Evolutionary conservation across 2,888 invertebrate genomes (phyloP), one percentile per base, ranked within the genome.

Genomic region (Lepidochrysops patricia): DNA sequence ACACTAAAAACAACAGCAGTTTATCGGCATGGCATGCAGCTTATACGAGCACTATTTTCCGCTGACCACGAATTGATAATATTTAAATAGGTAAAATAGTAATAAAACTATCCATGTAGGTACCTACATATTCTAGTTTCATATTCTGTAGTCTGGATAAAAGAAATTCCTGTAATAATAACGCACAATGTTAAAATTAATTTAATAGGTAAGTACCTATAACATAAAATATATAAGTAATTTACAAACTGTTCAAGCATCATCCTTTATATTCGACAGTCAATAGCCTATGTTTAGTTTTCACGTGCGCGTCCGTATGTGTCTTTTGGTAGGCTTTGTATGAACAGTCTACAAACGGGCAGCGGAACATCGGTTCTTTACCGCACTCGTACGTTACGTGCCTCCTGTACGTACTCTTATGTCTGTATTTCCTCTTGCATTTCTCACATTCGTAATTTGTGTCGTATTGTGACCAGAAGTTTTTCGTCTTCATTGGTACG

Each of bases 381-480:
- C 92, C 92, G 70, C 93, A 93, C 71, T 93, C 93, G 68, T 91
- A 91, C 48, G 92, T 93, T 58, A 93, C 82, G 74, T 95, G 95
- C 70, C 94, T 91, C 72, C 92, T 90, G 70, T 95, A 91, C 25
- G 94, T 93, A 69, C 93, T 93, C 80, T 93, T 93, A 83, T 93
- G 93, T 67, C 93, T 92, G 80, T 95, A 95, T 70, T 92, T 92
- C 76, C 94, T 91, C 73, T 92, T 91, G 77, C 95, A 95, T 67
- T 91, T 91, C 64, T 91, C 90, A 75, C 94, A 92, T 68, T 91
- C 89, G 63, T 80, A 89, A 60, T 80, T 79, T 74, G 82, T 80
- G 65, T 88, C 86, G 67, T 83, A 88, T 57, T 83, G 84, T 4
- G 87, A 82, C 87, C 89, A 88, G 71, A 80, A 89, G 71, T 86